Evolutionary conservation across 1,140 invertebrate species (phyloP), one percentile per base, ranked within the genome.

Genomic region (Zaprionus ornatus): DNA sequence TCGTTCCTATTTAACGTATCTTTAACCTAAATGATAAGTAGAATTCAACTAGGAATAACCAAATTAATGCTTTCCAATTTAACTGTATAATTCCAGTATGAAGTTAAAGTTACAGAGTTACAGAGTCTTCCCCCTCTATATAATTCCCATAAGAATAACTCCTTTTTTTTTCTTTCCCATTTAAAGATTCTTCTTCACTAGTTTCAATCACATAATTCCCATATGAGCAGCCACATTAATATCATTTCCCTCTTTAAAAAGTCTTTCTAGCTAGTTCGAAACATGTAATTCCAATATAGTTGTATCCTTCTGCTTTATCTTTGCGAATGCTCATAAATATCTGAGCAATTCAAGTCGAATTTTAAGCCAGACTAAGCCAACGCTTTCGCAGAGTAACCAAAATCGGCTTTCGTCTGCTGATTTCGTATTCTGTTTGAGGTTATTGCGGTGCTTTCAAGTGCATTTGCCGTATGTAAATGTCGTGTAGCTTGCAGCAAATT

Each of bases 401-500:
- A 50, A 21, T 50, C 45, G 45, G 17, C 45, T 50, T 50, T 50
- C 9, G 45, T 12, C n/a, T 17, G 29, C 40, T 17, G 15, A 45
- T 45, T 45, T 45, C 7, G 45, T 50, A 50, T 50, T 50, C 21
- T 10, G 17, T 19, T 6, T 23, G 3, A 5, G 32, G 25, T 6
- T 29, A n/a, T 42, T 19, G 25, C 21, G 35, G 25, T 45, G 40
- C 9, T 42, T 37, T 40, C 15, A n/a, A 56, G 52, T 40, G 55
- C 42, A 54, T 60, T 45, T 64, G 6, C 21, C n/a, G 60, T 45
- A 61, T 83, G 81, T 74, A 77, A 74, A 68, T 68, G 74, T 65
- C 74, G 60, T 84, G 82, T 80, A 61, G 48, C 55, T 64, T 55
- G 74, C 40, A 52, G 54, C 59, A 19, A 64, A 80, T 68, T 67